Base-by-base conservation (phyloP, 2,888 invertebrate species). In the Rhagium mordax region DNA sequence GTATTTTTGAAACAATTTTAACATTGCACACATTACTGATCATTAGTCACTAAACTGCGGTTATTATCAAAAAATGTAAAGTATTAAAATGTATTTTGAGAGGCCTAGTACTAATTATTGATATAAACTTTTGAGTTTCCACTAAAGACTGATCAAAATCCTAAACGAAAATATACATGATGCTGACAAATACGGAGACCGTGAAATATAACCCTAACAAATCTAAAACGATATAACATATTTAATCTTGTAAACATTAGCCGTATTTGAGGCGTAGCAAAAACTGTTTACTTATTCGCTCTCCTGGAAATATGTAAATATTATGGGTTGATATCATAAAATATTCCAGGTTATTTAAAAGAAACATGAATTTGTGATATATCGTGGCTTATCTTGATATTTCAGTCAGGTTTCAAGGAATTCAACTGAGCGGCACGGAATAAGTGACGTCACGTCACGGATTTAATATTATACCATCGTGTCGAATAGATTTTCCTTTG, bases 331-430 rank as follows among this genome's bases (percentile, higher is more conserved):
- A 62, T 48, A 62, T 48, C 48, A 48, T 24, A 24, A 48, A 62
- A 62, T 48, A 48, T 62, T 62, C 24, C 62, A 13, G 47, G 48
- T 15, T 48, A 21, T 24, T 62, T 62, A 48, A 62, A 24, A 48
- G 62, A 59, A 59, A 59, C 59, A 59, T 29, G 33, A 29, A 59
- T 59, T 59, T 59, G 16, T 29, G 27, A 59, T 29, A 16, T 33
- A 59, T 33, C 59, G 15, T n/a, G 33, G 59, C 27, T 33, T 29
- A 59, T 59, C 59, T 55, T 59, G 59, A 59, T 59, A 59, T 59
- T 59, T 59, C 59, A 33, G 33, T 59, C 59, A 59, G 59, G 59
- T 59, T 33, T 59, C 29, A 59, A 59, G 33, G 59, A 59, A 59
- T 59, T 29, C 29, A 16, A 33, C 16, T 33, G 16, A 27, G 33